Evolutionary conservation across 2,888 invertebrate genomes (phyloP).

Genomic region (Drosophila phalerata): DNA sequence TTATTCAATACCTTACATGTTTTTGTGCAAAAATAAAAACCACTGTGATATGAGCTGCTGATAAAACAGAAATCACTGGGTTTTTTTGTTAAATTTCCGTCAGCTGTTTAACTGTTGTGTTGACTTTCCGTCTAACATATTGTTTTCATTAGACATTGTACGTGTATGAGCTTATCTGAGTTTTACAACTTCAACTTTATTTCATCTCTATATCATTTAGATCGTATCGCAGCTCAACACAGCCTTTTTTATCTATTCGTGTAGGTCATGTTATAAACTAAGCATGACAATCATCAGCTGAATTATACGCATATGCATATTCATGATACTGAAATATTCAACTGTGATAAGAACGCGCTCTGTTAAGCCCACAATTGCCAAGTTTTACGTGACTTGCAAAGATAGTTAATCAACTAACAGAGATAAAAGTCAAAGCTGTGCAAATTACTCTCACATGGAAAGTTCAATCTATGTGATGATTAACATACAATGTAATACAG

Average conservation of each 20-base stretch:
- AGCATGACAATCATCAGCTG: neutral
- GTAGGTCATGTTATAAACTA: slow-evolving; percentile 9
- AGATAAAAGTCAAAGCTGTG: slow-evolving; percentile 20
- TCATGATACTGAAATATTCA: slow-evolving; percentile 8
- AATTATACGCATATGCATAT: slow-evolving; percentile 10
- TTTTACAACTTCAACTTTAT: neutral
- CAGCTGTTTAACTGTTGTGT: neutral
- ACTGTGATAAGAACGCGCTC: slow-evolving; percentile 1
- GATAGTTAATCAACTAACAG: slow-evolving; percentile 1
- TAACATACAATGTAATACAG: slow-evolving; percentile 3
- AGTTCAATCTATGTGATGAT: slow-evolving; percentile 5
- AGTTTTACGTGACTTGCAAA: slow-evolving; percentile 44
- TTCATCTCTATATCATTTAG: neutral
- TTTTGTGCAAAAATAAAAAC: neutral
- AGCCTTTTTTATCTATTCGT: neutral
- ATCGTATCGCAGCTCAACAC: neutral
- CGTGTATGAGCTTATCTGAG: slow-evolving; percentile 6
- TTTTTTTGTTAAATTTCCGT: neutral
- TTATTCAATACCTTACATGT: slow-evolving; percentile 15
- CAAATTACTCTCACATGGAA: slow-evolving; percentile 4
- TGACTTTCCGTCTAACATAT: neutral
- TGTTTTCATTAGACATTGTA: neutral
- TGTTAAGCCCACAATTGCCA: slow-evolving; percentile 8
- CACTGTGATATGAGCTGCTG: slow-evolving; percentile 3
- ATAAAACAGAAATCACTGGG: slow-evolving; percentile 5